phyloP scores from a whole-genome alignment of 2,888 invertebrate genomes.

The Yponomeuta sedellus region DNA sequence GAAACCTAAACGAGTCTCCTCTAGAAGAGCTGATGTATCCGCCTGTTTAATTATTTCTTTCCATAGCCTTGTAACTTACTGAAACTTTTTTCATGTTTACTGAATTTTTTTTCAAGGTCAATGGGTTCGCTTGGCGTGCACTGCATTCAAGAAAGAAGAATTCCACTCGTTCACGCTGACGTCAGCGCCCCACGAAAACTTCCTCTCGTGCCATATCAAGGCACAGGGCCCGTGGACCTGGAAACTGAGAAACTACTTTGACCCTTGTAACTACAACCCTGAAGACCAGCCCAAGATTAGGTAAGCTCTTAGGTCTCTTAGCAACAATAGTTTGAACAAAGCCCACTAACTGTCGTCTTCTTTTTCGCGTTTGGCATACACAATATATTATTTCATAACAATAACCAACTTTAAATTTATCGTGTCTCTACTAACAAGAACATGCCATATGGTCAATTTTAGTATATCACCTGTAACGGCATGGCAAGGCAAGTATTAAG shows the following conservation, averaged over 20 bases:
- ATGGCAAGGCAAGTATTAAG: too few species aligned
- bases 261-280: slow-evolving; percentile 92
- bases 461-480: too few species aligned
- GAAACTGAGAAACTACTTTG: slow-evolving; percentile 96
- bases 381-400: too few species aligned
- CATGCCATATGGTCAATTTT: too few species aligned
- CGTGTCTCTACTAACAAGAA: too few species aligned
- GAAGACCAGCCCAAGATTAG: slow-evolving; percentile 89
- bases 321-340: not conserved
- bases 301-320: slow-evolving; percentile 29
- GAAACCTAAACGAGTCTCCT: too few species aligned
- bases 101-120: slow-evolving; percentile 76
- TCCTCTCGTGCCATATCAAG: slow-evolving; percentile 95
- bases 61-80: not conserved
- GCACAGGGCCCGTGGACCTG: slow-evolving; percentile 95
- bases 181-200: slow-evolving; percentile 97
- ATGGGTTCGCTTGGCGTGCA: slow-evolving; percentile 95
- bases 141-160: slow-evolving; percentile 91
- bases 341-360: too few species aligned
- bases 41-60: too few species aligned
- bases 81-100: not conserved
- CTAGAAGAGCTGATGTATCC: too few species aligned
- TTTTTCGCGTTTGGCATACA: too few species aligned
- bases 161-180: slow-evolving; percentile 97
- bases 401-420: too few species aligned